These are phyloP conservation scores for Ypsolopha scabrella DNA, from an alignment of 2,888 invertebrate genomes.

Conservation along the genomic window DNA sequence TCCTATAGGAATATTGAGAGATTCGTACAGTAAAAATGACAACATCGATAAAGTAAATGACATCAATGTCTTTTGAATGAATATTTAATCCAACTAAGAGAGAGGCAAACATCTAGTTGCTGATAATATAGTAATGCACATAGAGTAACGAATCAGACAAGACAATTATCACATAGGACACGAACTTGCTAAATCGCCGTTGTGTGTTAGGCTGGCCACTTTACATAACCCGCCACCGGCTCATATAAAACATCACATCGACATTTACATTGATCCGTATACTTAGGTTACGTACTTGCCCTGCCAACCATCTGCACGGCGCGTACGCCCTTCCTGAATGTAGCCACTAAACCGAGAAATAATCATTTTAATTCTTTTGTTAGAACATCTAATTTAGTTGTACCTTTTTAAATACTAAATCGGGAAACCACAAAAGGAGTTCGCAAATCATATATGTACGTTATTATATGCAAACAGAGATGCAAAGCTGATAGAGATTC, in stretches of 20 bases:
- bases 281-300: slow-evolving; percentile 91
- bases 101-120: slow-evolving; percentile 67
- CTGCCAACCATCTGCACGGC: slow-evolving; percentile 98
- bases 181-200: slow-evolving; percentile 49
- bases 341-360: slow-evolving; percentile 88
- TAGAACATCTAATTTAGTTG: slow-evolving; percentile 26
- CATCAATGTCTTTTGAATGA: slow-evolving; percentile 44
- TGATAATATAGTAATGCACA: slow-evolving; percentile 51
- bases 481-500: slow-evolving; percentile 44
- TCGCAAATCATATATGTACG: slow-evolving; percentile 27
- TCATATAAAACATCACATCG: slow-evolving; percentile 54
- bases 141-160: slow-evolving; percentile 60
- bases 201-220: slow-evolving; percentile 26
- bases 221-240: slow-evolving; percentile 23
- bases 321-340: slow-evolving; percentile 99
- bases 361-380: slow-evolving; percentile 42
- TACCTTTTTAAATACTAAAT: slow-evolving; percentile 21
- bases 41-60: slow-evolving; percentile 63
- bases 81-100: slow-evolving; percentile 57
- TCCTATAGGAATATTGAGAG: slow-evolving; percentile 48
- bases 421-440: slow-evolving; percentile 18
- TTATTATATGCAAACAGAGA: slow-evolving; percentile 41
- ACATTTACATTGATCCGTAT: slow-evolving; percentile 54
- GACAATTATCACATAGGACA: slow-evolving; percentile 61
- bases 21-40: slow-evolving; percentile 46